Conservation (phyloP, 2,113 vertebrate species). For the Irena cyanogastra region DNA sequence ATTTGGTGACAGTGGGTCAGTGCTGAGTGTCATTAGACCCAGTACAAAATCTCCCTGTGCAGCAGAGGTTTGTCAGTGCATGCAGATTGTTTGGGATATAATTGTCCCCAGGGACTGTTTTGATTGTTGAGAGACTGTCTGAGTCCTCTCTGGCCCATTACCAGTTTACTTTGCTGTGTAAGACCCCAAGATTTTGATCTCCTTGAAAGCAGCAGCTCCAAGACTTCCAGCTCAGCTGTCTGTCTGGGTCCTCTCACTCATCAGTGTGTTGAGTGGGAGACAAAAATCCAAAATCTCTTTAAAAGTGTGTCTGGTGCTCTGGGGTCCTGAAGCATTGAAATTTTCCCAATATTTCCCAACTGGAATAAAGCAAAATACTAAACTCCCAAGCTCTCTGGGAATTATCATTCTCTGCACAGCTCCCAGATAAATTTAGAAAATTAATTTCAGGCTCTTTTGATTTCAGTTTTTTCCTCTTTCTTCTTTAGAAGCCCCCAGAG, state of each 20-base stretch:
- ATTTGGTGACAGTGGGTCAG: not conserved
- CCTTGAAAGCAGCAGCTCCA: not conserved
- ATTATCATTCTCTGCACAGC: not conserved
- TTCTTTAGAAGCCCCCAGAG: not conserved
- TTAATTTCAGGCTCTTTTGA: slow-evolving; percentile 52
- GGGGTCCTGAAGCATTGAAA: not conserved
- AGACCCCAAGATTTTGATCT: not conserved
- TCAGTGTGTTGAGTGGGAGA: not conserved
- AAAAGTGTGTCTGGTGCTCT: rapidly evolving
- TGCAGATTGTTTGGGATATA: not conserved
- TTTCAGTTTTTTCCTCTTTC: not conserved
- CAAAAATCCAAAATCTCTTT: not conserved
- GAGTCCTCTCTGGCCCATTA: not conserved
- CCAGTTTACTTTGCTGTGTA: not conserved
- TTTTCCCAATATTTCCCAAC: not conserved
- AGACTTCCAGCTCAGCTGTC: not conserved
- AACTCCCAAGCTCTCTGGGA: not conserved
- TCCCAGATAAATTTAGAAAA: slow-evolving; percentile 31
- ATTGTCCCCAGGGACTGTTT: not conserved
- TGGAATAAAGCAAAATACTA: not conserved
- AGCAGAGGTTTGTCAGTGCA: rapidly evolving
- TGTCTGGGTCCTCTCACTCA: not conserved
- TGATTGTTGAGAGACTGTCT: not conserved
- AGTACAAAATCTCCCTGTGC: not conserved
- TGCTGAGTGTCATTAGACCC: not conserved